phyloP scores from a whole-genome alignment of 2,113 vertebrate genomes.

The Asarcornis scutulata region DNA sequence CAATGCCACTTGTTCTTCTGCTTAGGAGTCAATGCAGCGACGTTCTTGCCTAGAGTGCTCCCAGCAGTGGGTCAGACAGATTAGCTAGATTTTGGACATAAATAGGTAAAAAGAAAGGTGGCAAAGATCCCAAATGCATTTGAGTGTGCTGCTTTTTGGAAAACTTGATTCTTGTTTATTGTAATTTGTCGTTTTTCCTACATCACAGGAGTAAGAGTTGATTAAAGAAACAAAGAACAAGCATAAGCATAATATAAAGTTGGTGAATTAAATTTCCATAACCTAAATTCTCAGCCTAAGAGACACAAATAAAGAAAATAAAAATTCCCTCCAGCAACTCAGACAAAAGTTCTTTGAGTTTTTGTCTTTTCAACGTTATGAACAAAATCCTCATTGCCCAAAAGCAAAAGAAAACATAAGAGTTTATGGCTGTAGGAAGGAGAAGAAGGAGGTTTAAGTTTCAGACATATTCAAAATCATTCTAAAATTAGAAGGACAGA shows the following conservation, averaged over 20 bases:
- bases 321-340: neutral
- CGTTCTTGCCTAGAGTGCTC: neutral
- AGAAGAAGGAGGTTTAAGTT: neutral
- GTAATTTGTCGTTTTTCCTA: neutral
- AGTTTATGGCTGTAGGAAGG: neutral
- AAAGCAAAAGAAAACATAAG: neutral
- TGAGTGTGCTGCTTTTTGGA: neutral
- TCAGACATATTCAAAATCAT: constrained; percentile 10
- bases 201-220: neutral
- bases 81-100: neutral
- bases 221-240: neutral
- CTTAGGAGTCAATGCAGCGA: constrained; percentile 55
- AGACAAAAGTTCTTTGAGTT: neutral
- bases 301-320: neutral
- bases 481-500: constrained; percentile 10
- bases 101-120: neutral
- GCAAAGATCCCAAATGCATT: neutral
- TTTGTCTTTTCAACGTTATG: neutral
- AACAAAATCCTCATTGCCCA: neutral
- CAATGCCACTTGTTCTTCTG: constrained; percentile 39
- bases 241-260: neutral
- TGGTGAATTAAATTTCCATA: neutral
- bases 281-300: constrained; percentile 6
- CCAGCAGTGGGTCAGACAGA: neutral
- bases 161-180: neutral